Evolutionary conservation across 2,888 invertebrate genomes (phyloP).

Genomic region (Drosophila austrosaltans): DNA sequence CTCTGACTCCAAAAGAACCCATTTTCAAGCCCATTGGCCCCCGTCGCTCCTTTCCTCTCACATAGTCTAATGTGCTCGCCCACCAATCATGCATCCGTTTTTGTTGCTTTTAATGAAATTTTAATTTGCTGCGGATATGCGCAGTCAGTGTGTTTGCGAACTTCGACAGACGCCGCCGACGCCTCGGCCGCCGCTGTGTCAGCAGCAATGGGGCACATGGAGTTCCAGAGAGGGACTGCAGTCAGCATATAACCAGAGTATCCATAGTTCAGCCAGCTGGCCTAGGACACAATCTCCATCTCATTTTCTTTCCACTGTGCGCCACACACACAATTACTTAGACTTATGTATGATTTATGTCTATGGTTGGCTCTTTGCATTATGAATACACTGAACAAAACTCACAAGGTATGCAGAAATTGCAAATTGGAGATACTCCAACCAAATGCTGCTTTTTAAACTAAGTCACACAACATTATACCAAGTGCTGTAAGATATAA

Average conservation of each 20-base stretch:
- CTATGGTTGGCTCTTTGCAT: conserved; percentile 34
- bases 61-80: conserved; percentile 17
- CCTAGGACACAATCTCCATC: conserved; percentile 9
- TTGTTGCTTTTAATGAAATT: conserved; percentile 74
- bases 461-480: too few species aligned
- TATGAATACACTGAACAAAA: conserved; percentile 25
- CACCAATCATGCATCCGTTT: conserved; percentile 52
- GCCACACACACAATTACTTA: conserved; percentile 69
- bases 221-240: not conserved
- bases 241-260: not conserved
- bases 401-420: too few species aligned
- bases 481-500: too few species aligned
- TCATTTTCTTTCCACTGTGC: conserved; percentile 30
- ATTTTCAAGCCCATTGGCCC: not conserved
- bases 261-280: conserved; percentile 21
- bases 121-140: conserved; percentile 81
- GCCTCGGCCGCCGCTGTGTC: conserved; percentile 22
- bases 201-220: conserved; percentile 22
- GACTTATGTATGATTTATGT: conserved; percentile 64
- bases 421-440: not conserved
- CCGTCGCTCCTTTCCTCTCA: not conserved
- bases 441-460: too few species aligned
- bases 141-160: conserved; percentile 72
- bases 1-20: conserved; percentile 6
- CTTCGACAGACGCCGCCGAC: conserved; percentile 49